phyloP scores from a whole-genome alignment of 2,113 vertebrate species.

The Nothocercus julius region DNA sequence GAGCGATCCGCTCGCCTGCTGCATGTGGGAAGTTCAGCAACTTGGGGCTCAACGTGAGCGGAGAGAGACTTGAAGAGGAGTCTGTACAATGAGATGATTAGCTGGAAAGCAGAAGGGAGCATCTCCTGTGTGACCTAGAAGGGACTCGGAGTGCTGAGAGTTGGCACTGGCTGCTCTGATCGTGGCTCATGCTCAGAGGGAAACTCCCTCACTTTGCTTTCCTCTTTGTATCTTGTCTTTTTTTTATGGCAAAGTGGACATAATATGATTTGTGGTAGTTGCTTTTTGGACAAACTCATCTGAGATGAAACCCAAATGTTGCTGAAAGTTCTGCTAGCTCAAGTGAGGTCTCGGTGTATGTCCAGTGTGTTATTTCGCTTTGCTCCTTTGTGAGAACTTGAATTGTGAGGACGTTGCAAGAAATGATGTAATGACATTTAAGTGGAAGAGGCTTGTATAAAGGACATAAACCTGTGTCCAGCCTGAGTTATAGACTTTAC shows the following conservation, averaged over 20 bases:
- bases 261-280: constrained; percentile 1
- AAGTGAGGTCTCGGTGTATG: not conserved
- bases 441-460: constrained; percentile 29
- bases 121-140: not conserved
- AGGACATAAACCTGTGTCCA: not conserved
- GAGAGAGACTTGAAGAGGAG: not conserved
- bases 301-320: not conserved
- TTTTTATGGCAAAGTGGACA: not conserved
- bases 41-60: accelerated
- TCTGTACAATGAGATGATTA: not conserved
- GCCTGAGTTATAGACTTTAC: not conserved
- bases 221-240: not conserved
- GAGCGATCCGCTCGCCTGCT: accelerated
- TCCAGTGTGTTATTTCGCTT: constrained; percentile 37
- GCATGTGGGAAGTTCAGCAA: accelerated
- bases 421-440: constrained; percentile 24
- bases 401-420: constrained; percentile 16
- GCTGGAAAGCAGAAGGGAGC: not conserved
- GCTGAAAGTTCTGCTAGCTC: not conserved
- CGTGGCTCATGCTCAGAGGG: not conserved
- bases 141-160: too few relatives aligned
- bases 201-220: not conserved
- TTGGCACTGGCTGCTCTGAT: not conserved
- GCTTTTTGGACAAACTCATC: constrained; percentile 7
- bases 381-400: constrained; percentile 21